A percentile compares a stretch with the other conserved stretches of the same genome.
These are phyloP conservation scores for Ptilodon capucinus DNA, from an alignment of 2,888 invertebrate species.

Conservation along the genomic window DNA sequence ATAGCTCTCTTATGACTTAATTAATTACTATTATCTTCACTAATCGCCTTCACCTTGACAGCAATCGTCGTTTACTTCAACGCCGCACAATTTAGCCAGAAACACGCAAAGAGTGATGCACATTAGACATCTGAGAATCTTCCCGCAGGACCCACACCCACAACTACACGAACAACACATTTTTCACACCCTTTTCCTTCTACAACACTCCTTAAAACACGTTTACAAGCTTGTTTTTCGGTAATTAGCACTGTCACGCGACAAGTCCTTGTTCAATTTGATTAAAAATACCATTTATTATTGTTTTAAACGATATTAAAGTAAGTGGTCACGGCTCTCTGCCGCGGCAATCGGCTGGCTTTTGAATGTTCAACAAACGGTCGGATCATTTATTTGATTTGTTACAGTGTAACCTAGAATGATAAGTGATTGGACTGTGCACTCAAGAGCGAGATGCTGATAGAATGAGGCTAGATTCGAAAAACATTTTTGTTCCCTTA, in stretches of 20 bases:
- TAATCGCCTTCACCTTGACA: slow-evolving; percentile 41
- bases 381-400: not conserved
- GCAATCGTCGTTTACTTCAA: slow-evolving; percentile 60
- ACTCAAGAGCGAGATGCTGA: not conserved
- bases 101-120: slow-evolving; percentile 64
- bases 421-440: not conserved
- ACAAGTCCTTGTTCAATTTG: too few relatives aligned
- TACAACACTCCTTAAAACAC: not conserved
- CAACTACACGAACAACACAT: slow-evolving; percentile 66
- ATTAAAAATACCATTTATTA: too few relatives aligned
- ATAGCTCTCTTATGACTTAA: not conserved
- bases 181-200: slow-evolving; percentile 7
- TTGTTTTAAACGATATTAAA: too few relatives aligned
- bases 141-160: slow-evolving; percentile 59
- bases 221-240: slow-evolving; percentile 10
- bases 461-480: too few relatives aligned
- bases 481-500: too few relatives aligned
- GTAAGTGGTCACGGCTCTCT: too few relatives aligned
- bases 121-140: slow-evolving; percentile 58
- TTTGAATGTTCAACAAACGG: too few relatives aligned
- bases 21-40: slow-evolving; percentile 5
- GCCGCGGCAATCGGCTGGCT: too few relatives aligned
- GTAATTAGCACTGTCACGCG: too few relatives aligned
- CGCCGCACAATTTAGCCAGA: slow-evolving; percentile 61
- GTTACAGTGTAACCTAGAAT: not conserved